A percentile compares a stretch with the other conserved stretches of the same genome.
phyloP scores from a whole-genome alignment of 2,113 vertebrate species.

The Hippocampus barbouri region DNA sequence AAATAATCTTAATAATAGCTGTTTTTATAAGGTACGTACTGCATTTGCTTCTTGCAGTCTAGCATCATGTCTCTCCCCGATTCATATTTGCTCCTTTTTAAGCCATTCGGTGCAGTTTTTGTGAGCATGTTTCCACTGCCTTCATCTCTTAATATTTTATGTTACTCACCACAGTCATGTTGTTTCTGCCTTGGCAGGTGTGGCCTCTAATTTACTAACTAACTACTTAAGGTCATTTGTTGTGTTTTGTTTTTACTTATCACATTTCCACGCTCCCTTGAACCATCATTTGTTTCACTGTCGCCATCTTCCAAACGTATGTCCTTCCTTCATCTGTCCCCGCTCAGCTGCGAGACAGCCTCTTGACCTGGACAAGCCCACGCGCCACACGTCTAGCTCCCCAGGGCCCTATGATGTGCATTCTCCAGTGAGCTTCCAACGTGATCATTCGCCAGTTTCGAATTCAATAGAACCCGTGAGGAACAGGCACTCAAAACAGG shows the following conservation, averaged over 20 bases:
- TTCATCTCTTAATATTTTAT: background rate
- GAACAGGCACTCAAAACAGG: slow-evolving; percentile 52
- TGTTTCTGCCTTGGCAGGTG: slow-evolving; percentile 11
- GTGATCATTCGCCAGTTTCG: slow-evolving; percentile 52
- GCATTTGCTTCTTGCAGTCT: background rate
- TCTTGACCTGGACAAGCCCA: slow-evolving; percentile 48
- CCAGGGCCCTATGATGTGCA: slow-evolving; percentile 20
- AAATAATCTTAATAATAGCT: too few relatives aligned
- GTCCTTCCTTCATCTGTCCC: slow-evolving; percentile 12
- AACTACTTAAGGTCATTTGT: slow-evolving; percentile 39
- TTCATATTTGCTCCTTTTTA: background rate
- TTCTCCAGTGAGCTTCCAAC: slow-evolving; percentile 24
- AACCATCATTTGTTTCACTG: slow-evolving; percentile 12
- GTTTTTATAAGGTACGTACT: too few relatives aligned
- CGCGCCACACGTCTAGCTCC: slow-evolving; percentile 40
- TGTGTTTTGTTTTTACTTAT: slow-evolving; percentile 31
- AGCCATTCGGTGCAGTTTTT: background rate
- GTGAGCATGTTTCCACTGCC: background rate
- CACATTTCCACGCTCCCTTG: slow-evolving; percentile 41
- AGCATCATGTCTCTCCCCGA: background rate
- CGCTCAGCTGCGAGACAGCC: slow-evolving; percentile 44
- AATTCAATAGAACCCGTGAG: slow-evolving; percentile 49
- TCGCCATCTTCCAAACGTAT: background rate
- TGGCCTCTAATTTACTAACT: slow-evolving; percentile 61
- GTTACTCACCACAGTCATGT: background rate